Evolutionary conservation across 2,113 vertebrate species (phyloP), one percentile per base, ranked within the genome.

Genomic region (Osmerus eperlanus): DNA sequence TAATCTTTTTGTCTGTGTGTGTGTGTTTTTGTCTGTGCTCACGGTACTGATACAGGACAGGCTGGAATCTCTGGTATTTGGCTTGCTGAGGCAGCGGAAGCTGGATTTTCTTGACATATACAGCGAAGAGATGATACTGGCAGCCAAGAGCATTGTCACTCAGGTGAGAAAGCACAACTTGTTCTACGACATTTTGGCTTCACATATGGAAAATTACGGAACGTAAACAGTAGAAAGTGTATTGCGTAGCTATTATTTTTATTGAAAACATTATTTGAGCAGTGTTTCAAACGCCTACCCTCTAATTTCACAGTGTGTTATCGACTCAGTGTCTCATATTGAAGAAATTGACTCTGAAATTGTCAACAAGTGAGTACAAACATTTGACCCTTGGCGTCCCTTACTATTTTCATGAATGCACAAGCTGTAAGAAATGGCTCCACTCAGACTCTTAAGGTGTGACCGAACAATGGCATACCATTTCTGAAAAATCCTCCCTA

Each of bases 71-170:
- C 87, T 99, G 83, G 93, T 98, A 68, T 99, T 99, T 79, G 97
- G 97, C 36, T 91, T 99, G 84, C 82, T 99, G 84, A 94, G 96
- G 74, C 96, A 98, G 90, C 93, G 93, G 86, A 98, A 98, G 84
- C 91, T 99, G 85, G 95, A 96, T 89, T 99, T 99, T 88, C 93
- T 97, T 93, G 96, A 98, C 80, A 95, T 97, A 83, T 99, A 98
- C 89, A 92, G 92, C 29, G 93, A 97, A 53, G 96, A 99, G 93
- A 96, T 97, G 94, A 94, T 96, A 68, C 67, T 88, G 70, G 94
- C 96, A 0, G 96, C 95, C 19, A 98, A 96, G 84, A 92, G 93
- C 84, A 91, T 98, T 63, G 94, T 99, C 81, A 92, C 95, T 73
- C 96, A 97, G 97, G 97, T 99, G 85, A 9, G 19, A 59, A 14